Percentiles rank a stretch among this genome's conserved stretches.
Conservation (phyloP, 2,113 vertebrate genomes). For the Lophura nycthemera region DNA sequence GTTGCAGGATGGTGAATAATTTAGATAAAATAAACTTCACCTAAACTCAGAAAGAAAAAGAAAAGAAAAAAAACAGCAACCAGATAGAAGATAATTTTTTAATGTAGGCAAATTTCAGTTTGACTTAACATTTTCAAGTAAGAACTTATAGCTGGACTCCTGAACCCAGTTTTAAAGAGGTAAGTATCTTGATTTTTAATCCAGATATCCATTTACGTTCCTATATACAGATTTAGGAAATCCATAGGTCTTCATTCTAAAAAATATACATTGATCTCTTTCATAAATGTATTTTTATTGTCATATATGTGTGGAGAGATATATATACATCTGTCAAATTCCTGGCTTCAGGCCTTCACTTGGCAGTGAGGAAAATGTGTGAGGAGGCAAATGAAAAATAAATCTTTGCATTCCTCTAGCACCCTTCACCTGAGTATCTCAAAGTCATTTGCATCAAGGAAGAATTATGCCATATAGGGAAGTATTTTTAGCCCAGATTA, state of each 20-base stretch:
- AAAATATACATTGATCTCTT: neutral
- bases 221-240: conserved; percentile 4
- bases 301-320: neutral
- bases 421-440: conserved; percentile 34
- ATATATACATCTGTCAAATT: neutral
- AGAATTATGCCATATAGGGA: neutral
- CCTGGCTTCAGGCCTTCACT: conserved; percentile 23
- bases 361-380: conserved; percentile 1
- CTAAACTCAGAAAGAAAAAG: neutral
- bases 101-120: neutral
- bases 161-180: neutral
- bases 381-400: conserved; percentile 22
- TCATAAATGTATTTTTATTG: neutral
- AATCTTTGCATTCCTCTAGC: conserved; percentile 13
- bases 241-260: neutral
- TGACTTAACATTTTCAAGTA: neutral
- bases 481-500: neutral
- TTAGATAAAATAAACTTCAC: conserved; percentile 19
- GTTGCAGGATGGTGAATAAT: conserved; percentile 54
- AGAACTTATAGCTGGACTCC: neutral
- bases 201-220: neutral
- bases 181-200: neutral
- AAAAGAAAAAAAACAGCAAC: neutral
- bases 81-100: neutral
- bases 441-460: neutral